Evolutionary conservation across 2,113 vertebrate species (phyloP), one percentile per base, ranked within the genome.

Genomic region (Blennius ocellaris): DNA sequence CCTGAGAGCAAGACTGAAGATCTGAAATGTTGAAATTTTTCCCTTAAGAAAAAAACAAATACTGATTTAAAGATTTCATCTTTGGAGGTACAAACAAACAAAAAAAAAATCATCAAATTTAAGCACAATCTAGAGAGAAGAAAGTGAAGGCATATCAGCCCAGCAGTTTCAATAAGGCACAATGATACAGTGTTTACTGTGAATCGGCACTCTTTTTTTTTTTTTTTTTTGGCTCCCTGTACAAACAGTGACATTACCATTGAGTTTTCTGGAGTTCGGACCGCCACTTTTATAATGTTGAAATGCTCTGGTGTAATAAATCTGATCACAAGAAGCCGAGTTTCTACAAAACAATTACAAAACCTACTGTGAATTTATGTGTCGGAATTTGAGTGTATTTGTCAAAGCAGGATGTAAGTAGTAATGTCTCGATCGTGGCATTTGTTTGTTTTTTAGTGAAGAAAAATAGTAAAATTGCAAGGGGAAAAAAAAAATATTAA

Each of bases 131-230:
- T 50, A 10, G 43, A 39, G 7, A 69, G 39, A 61, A 78, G 15
- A 52, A 16, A 59, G 45, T 9, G 8, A 15, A 30, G 48, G 39
- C 12, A n/a, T 56, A 54, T 62, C 76, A 64, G 47, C 16, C 36
- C 40, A 62, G 41, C 17, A 12, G 51, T 52, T 52, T 80, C 47
- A 80, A 38, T 84, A 89, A 88, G 84, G 86, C 88, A 92, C 78
- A 75, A 68, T 51, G 17, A 81, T 64, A 71, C 72, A 78, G 21
- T 16, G 39, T 69, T 49, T 49, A n/a, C 53, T 73, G 44, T 15
- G 77, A 45, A 47, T 53, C 11, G 36, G 47, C 54, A 58, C 39
- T 14, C 3, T 64, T 4, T 30, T 30, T 30, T 30, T 2, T 30
- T n/a, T n/a, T 58, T 16, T 64, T 16, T 47, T 50, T 36, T 38